Percentiles rank a stretch among this genome's conserved stretches.
Evolutionary conservation across 2,113 vertebrate species (phyloP).

Genomic region (Corythoichthys intestinalis): DNA sequence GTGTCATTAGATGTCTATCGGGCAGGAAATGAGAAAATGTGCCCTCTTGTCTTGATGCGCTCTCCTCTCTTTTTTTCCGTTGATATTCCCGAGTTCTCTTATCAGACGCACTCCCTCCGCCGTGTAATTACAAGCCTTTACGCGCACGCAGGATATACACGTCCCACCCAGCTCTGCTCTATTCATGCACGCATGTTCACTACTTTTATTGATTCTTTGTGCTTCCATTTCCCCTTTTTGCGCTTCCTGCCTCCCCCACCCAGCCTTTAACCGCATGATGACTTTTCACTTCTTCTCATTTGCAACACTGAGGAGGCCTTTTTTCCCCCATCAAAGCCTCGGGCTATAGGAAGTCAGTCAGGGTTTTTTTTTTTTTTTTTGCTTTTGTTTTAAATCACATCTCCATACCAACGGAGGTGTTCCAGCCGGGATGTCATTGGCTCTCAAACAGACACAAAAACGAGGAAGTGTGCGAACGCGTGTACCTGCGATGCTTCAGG

Average conservation of each 20-base stretch:
- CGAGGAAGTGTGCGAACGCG: constrained; percentile 11
- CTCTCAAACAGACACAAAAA: constrained; percentile 37
- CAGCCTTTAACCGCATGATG: constrained; percentile 3
- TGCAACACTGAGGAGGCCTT: constrained; percentile 14
- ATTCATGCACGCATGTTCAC: constrained; percentile 29
- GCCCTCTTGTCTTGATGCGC: constrained; percentile 13
- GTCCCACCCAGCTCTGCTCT: constrained; percentile 24
- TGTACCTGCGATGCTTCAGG: constrained; percentile 45
- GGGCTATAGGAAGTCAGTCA: constrained; percentile 1
- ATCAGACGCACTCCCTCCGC: constrained; percentile 66
- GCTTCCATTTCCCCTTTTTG: constrained; percentile 24
- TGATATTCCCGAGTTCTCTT: constrained; percentile 53
- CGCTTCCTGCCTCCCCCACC: constrained; percentile 11
- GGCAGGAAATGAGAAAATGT: constrained; percentile 60
- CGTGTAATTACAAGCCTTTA: constrained; percentile 64
- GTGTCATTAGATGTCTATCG: constrained; percentile 42
- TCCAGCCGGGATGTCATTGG: constrained; percentile 22
- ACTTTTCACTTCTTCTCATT: constrained; percentile 27
- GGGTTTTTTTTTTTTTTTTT: background rate
- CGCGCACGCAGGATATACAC: constrained; percentile 15
- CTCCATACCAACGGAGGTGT: constrained; percentile 26
- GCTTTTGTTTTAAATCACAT: constrained; percentile 1
- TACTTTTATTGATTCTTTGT: constrained; percentile 27
- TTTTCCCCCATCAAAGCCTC: constrained; percentile 1
- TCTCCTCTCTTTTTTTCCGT: constrained; percentile 1